Evolutionary conservation across 37 sponge, comb jelly and placozoan genomes (phyloP), one percentile per base, ranked within the genome.

Genomic region (Chondrilla cf. caribensis): DNA sequence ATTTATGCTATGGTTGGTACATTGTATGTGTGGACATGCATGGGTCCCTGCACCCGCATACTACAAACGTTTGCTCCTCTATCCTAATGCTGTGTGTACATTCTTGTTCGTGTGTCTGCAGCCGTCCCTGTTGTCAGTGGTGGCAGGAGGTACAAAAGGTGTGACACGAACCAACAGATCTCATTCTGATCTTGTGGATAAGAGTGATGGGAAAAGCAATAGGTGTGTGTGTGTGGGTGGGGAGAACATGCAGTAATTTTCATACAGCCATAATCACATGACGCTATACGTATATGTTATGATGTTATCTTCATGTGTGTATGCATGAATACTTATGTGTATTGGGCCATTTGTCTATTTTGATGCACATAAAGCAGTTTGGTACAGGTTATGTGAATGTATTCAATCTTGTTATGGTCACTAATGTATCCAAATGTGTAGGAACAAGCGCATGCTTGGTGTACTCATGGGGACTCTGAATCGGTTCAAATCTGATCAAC

Each of bases 401-500:
- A n/a, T n/a, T n/a, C n/a, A n/a, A n/a, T n/a, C n/a, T n/a, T n/a
- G n/a, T n/a, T n/a, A n/a, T n/a, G n/a, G n/a, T n/a, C n/a, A n/a
- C n/a, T n/a, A n/a, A n/a, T n/a, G n/a, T n/a, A n/a, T n/a, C n/a
- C n/a, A n/a, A n/a, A n/a, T n/a, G n/a, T 60, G 36, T 35, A 95
- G 95, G 59, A 95, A 95, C 59, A 89, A 87, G 59, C 84, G 95
- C 11, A 95, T 95, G 95, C 89, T 95, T 77, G 95, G 95, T 31
- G 65, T 88, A 19, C 62, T 95, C 25, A 86, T 92, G 93, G 93
- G 93, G 0, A 95, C 95, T 28, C 87, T 95, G 2, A 87, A 87
- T 40, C 86, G 92, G 38, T 95, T 95, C 40, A 91, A 92, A 77
- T 79, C 72, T 25, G 78, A 77, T 22, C 81, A 87, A 47, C 86